These are phyloP conservation scores for Phoeniculus purpureus DNA, from an alignment of 2,797 vertebrate genomes.

Conservation along the genomic window DNA sequence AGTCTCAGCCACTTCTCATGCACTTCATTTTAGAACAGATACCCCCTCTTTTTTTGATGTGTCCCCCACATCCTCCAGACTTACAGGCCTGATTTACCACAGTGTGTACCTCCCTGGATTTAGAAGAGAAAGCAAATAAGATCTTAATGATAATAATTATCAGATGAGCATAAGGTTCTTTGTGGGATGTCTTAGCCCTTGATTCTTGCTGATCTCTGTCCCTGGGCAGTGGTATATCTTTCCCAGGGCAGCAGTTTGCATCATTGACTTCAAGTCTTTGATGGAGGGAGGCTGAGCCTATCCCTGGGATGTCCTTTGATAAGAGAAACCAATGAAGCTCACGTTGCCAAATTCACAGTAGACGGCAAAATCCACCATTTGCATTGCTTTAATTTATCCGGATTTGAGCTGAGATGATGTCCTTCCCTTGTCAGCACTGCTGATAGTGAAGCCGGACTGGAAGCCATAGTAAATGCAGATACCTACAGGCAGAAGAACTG, in stretches of 20 bases:
- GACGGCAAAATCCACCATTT: not conserved
- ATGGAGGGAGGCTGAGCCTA: not conserved
- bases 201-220: not conserved
- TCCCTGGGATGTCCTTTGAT: rapidly evolving
- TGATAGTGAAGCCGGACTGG: not conserved
- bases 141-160: slow-evolving; percentile 30
- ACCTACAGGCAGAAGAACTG: not conserved
- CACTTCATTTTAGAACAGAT: not conserved
- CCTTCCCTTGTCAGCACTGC: not conserved
- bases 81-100: slow-evolving; percentile 14
- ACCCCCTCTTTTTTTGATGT: not conserved
- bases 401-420: not conserved
- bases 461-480: not conserved
- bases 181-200: not conserved
- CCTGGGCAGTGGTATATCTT: not conserved
- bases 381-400: not conserved
- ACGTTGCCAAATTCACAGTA: not conserved
- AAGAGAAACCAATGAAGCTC: not conserved
- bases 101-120: slow-evolving; percentile 4
- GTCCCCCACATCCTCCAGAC: not conserved
- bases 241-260: not conserved
- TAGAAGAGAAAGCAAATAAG: slow-evolving; percentile 33
- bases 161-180: not conserved
- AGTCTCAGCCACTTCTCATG: not conserved
- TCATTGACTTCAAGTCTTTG: not conserved